These are phyloP conservation scores for Pachyramphus minor DNA, from an alignment of 2,113 vertebrate genomes.

Conservation along the genomic window DNA sequence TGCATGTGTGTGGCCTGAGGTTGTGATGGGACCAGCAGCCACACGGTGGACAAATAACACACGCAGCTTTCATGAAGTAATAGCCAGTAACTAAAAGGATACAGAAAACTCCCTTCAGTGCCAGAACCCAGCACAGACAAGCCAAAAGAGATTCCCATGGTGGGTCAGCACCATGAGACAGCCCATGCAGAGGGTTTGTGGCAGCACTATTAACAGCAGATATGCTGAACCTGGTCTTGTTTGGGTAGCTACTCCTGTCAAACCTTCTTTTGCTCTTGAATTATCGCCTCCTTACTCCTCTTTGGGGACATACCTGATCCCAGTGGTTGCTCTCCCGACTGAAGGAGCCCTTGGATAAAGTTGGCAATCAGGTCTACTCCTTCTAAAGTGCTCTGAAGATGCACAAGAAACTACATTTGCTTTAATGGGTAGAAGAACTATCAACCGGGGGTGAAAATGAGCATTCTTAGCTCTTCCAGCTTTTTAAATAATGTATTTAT, in stretches of 20 bases:
- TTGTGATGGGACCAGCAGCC: background rate
- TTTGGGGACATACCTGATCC: background rate
- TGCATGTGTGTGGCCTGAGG: background rate
- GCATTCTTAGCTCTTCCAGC: background rate
- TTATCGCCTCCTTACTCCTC: background rate
- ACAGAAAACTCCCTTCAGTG: background rate
- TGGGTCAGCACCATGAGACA: background rate
- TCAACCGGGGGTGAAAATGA: background rate
- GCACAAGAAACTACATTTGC: background rate
- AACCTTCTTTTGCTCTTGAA: background rate
- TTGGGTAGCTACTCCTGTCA: background rate
- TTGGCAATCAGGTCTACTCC: background rate
- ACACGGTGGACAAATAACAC: accelerated
- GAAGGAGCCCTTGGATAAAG: background rate
- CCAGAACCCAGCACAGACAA: background rate
- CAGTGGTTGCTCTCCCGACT: background rate
- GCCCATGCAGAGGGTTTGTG: background rate
- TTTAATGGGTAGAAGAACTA: background rate
- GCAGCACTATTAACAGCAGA: background rate
- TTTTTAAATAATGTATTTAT: background rate
- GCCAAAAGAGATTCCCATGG: background rate
- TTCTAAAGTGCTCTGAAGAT: background rate
- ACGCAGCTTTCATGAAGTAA: accelerated
- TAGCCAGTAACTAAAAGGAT: background rate
- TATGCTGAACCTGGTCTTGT: background rate